Conservation (phyloP, 1,140 invertebrate genomes). For the Drosophila ironensis region DNA sequence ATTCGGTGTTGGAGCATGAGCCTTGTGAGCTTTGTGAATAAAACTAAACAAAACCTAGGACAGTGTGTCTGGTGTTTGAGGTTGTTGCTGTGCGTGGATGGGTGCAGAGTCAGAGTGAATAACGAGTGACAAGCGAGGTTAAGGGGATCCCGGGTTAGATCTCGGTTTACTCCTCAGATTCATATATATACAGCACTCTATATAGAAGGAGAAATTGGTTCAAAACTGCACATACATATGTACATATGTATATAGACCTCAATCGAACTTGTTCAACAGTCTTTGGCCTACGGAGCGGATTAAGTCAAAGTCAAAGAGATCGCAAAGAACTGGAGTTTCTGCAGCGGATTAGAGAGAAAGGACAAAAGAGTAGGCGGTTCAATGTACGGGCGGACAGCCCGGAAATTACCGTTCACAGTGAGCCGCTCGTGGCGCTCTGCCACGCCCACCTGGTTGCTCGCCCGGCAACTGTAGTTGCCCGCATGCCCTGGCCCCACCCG, state of each 20-base stretch:
- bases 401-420: constrained; percentile 87
- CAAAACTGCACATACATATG: not conserved
- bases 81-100: constrained; percentile 28
- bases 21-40: constrained; percentile 46
- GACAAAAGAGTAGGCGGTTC: constrained; percentile 6
- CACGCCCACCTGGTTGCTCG: constrained; percentile 88
- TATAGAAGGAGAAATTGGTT: constrained; percentile 8
- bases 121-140: constrained; percentile 1
- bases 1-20: constrained; percentile 77
- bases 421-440: constrained; percentile 86
- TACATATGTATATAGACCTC: constrained; percentile 46
- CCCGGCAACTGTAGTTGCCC: constrained; percentile 91
- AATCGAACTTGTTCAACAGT: constrained; percentile 27
- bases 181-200: not conserved
- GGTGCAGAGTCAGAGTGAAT: constrained; percentile 29
- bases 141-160: constrained; percentile 44
- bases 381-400: constrained; percentile 11
- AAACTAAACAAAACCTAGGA: constrained; percentile 14
- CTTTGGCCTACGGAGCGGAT: constrained; percentile 46
- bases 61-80: not conserved
- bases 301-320: constrained; percentile 20
- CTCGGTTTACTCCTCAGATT: not conserved
- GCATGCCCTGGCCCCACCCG: constrained; percentile 86
- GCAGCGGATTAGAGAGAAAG: constrained; percentile 7
- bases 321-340: constrained; percentile 29